A percentile compares a stretch with the other conserved stretches of the same genome.
These are phyloP conservation scores for Siniperca knerii DNA, from an alignment of 2,113 vertebrate genomes.

Conservation along the genomic window DNA sequence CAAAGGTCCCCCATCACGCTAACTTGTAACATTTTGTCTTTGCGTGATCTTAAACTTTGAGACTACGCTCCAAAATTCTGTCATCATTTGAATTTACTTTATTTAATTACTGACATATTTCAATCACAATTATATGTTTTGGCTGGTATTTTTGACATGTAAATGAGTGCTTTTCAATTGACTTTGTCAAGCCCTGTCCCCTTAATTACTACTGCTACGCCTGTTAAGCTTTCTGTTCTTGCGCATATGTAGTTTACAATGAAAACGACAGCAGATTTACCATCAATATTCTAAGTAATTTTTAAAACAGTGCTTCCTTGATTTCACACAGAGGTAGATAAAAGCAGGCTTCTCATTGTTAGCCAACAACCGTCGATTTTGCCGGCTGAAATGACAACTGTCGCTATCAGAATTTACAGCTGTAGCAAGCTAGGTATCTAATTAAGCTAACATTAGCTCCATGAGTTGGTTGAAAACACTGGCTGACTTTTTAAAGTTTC, in stretches of 20 bases:
- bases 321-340: neutral
- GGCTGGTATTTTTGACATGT: neutral
- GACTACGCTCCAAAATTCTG: too few species aligned
- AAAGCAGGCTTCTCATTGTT: neutral
- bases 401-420: neutral
- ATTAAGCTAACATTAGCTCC: neutral
- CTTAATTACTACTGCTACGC: neutral
- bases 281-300: neutral
- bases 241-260: neutral
- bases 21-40: neutral
- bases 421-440: neutral
- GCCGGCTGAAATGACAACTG: neutral
- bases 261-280: neutral
- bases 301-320: neutral
- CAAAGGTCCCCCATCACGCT: neutral
- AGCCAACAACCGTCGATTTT: neutral
- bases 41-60: neutral
- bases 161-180: neutral
- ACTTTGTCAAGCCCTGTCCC: neutral
- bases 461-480: neutral
- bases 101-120: neutral
- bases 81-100: neutral
- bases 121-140: neutral
- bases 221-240: neutral
- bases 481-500: neutral